Base-by-base conservation (phyloP, 2,888 invertebrate species). In the Latheticus oryzae region DNA sequence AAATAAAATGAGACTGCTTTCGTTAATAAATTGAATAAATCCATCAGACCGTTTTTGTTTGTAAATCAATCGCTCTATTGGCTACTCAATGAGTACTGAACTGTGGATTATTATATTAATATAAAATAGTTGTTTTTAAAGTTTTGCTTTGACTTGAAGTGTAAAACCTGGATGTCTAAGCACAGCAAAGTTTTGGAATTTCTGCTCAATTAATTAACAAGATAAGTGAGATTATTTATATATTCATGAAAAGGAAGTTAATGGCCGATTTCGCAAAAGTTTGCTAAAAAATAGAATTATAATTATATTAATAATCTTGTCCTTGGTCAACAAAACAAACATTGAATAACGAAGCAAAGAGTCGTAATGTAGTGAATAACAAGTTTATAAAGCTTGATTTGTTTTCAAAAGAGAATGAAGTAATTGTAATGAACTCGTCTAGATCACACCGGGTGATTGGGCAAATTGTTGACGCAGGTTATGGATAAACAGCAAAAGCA, bases 311-410 rank as follows among this genome's bases (percentile, higher is more conserved):
- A 58, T 58, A 53, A 58, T 53, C 58, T 53, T 58, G 58, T 47
- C 58, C 58, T 58, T 58, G 58, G 58, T 38, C 58, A 58, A 53
- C 33, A 48, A 53, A 52, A 58, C 53, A 58, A 58, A 58, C 47
- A 52, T 58, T 58, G 47, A 47, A 38, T 45, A 37, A 57, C 37
- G 37, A 21, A 32, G 16, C 45, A 32, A 33, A 11, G 30, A 43
- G 45, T 45, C 30, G 7, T 16, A 5, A 19, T 16, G 28, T 11
- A 16, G 15, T 47, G 33, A 47, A 47, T 47, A 42, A 42, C 42
- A 42, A 43, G 5, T 43, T 19, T 19, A 45, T 32, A 35, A 43
- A 17, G 15, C 40, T 51, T 51, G 28, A 57, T 57, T 57, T 35
- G 37, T 24, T 51, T 15, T 42, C 30, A 19, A 23, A 35, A 24